Base-by-base conservation (phyloP, 2,888 invertebrate species). In the Drosophila meridionalis region DNA sequence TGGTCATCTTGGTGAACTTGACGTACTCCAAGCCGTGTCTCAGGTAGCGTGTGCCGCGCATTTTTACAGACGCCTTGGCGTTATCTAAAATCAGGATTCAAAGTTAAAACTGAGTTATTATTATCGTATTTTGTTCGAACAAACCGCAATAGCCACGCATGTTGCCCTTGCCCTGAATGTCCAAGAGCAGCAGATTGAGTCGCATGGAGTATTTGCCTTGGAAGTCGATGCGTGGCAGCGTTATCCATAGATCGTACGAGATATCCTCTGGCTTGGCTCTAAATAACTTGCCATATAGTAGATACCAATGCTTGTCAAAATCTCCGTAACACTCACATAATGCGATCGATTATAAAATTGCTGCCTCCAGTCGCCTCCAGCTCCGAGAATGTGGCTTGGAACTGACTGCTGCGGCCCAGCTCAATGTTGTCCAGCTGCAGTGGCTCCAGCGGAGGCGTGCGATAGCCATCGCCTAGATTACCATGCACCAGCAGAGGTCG, bases 391-490 rank as follows among this genome's bases (percentile, higher is more conserved):
- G 90, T 81, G 0, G 93, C 93, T 69, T 90, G 86, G 66, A 93
- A 93, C 53, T 93, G 93, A 45, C 84, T 86, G 26, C 92, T 91
- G 20, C 91, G 80, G 0, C 91, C 90, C 80, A 93, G 88, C 56
- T 92, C 90, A 38, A 93, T 93, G 69, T 92, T 92, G 36, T 93
- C 93, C 59, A 93, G 71, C 26, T 78, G 60, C 56, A 93, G 72
- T 0, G 93, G 93, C 64, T 93, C 93, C 69, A 93, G 60, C 3
- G 92, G 90, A 3, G 93, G 92, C 3, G 92, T 92, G 32, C 59
- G 80, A 61, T 87, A 93, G n/a, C 92, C 93, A 76, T 93, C 93
- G 4, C 93, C 93, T 3, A 93, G 82, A 81, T 93, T 89, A 2
- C 93, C 93, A 42, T 82, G 88, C 0, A 90, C 92, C 40, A 93